Conservation (phyloP, 2,113 vertebrate genomes). For the Menidia beryllina region DNA sequence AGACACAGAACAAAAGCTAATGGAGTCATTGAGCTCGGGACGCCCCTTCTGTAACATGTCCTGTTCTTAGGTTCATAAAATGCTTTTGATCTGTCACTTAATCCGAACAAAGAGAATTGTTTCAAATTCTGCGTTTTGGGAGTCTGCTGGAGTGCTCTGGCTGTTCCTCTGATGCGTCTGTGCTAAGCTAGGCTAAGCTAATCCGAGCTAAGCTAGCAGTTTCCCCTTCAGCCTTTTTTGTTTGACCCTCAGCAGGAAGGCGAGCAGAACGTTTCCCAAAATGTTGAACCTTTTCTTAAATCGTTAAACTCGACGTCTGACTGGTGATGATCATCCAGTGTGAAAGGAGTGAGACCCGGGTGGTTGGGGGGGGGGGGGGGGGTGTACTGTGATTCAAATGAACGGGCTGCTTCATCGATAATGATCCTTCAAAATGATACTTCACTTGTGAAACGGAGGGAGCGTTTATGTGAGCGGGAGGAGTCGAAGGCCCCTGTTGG, state of each 20-base stretch:
- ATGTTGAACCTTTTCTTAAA: neutral
- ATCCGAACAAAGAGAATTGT: too few species aligned
- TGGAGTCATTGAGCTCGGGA: too few species aligned
- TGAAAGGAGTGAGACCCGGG: neutral
- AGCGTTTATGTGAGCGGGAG: conserved; percentile 18
- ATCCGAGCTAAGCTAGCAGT: neutral
- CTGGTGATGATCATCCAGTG: neutral
- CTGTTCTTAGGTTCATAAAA: too few species aligned
- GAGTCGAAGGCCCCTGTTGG: conserved; percentile 55
- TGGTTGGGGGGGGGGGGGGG: too few species aligned
- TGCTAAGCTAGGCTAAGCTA: too few species aligned
- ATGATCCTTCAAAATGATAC: conserved; percentile 64
- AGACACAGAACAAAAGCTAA: too few species aligned
- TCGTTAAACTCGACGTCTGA: neutral
- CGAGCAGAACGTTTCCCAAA: neutral
- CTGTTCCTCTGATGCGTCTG: too few species aligned
- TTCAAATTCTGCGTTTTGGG: too few species aligned
- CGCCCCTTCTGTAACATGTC: too few species aligned
- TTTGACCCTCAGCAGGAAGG: neutral
- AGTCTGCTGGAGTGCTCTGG: too few species aligned
- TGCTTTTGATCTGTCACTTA: too few species aligned
- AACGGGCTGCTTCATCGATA: conserved; percentile 32
- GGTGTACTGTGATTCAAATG: conserved; percentile 15
- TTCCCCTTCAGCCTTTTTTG: neutral
- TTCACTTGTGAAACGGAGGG: conserved; percentile 44